Evolutionary conservation across 2,888 invertebrate genomes (phyloP), one percentile per base, ranked within the genome.

Genomic region (Argynnis bischoffii): DNA sequence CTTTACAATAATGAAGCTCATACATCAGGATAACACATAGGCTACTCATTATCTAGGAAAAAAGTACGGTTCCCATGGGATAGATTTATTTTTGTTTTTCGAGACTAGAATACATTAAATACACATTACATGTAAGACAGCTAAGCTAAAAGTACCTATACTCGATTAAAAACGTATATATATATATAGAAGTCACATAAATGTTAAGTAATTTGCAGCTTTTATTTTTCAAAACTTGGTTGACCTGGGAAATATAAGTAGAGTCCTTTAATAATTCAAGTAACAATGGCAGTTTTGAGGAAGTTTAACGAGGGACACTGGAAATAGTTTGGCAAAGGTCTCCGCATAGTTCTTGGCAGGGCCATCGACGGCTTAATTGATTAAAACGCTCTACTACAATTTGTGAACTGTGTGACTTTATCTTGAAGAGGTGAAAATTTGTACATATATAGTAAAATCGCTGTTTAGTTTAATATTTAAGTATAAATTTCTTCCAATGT

Each of bases 301-400:
- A 70, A 72, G 71, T 73, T 64, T 70, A 73, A 73, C 68, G 69
- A 71, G 71, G 71, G 69, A 70, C 69, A 69, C 61, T 64, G 64
- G 68, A 74, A 77, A 77, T 77, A 75, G 71, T 73, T 74, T 74
- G 74, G 74, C 74, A 73, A 66, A 59, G 67, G 55, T 61, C 59
- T 50, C 67, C 47, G 60, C 69, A 66, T 69, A 71, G 68, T 69
- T 74, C 72, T 74, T 74, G 74, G 74, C 74, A 72, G 69, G 63
- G 47, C 57, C 50, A 63, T 65, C 68, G 61, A 73, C 66, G 67
- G 69, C 73, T 69, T 74, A 74, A 73, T 74, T 74, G 73, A 73
- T 74, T 71, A 70, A 72, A 74, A 69, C 72, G 59, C 79, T 81
- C 77, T 79, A 78, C 79, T 80, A 77, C 79, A 80, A 79, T 70